phyloP scores from a whole-genome alignment of 2,888 invertebrate genomes.

The Apotomis betuletana region DNA sequence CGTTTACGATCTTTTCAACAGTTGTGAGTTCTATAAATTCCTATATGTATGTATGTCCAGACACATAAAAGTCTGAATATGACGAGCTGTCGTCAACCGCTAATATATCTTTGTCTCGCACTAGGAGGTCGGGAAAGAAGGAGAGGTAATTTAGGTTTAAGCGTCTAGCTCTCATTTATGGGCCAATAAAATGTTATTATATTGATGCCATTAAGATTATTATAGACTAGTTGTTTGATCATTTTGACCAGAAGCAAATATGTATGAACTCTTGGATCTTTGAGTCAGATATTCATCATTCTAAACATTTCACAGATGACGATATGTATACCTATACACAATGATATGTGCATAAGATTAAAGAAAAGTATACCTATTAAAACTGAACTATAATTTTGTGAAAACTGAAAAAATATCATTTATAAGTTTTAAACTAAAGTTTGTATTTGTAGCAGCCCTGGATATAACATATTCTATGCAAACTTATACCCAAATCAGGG shows the following conservation, averaged over 20 bases:
- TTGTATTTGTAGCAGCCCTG: neutral
- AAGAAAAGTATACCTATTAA: too few relatives aligned
- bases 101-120: slow-evolving; percentile 8
- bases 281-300: too few relatives aligned
- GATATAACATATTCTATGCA: neutral
- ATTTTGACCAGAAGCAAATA: neutral
- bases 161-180: slow-evolving; percentile 27
- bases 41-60: neutral
- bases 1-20: neutral
- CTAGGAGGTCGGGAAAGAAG: neutral
- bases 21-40: slow-evolving; percentile 14
- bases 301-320: too few relatives aligned
- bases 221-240: neutral
- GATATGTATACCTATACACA: too few relatives aligned
- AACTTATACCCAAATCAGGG: neutral
- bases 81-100: slow-evolving; percentile 6
- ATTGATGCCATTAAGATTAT: neutral
- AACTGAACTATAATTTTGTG: too few relatives aligned
- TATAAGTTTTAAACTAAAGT: too few relatives aligned
- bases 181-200: slow-evolving; percentile 11
- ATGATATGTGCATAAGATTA: too few relatives aligned
- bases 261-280: too few relatives aligned
- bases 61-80: slow-evolving; percentile 14
- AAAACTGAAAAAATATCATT: too few relatives aligned
- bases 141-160: slow-evolving; percentile 17